Base-by-base conservation (phyloP, 2,113 vertebrate genomes). In the Lasiurus cinereus region DNA sequence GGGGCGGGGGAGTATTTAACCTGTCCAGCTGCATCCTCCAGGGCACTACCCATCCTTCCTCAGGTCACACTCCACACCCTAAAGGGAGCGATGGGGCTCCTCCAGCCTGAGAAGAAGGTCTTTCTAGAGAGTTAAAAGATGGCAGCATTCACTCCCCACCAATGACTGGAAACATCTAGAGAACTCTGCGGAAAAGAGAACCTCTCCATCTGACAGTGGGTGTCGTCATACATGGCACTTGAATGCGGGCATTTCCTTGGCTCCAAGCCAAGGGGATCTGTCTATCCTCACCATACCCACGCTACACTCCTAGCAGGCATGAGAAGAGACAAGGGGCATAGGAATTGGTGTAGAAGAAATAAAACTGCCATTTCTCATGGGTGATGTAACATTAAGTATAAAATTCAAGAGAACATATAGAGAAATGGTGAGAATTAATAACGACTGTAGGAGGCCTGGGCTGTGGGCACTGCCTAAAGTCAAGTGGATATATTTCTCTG, bases 21-120 rank as follows among this genome's bases (percentile, higher is more conserved):
- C 56, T 1, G 8, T 59, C 56, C 0, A 0, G 4, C 16, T 12
- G 31, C 76, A 43, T 54, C 59, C 54, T 29, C 6, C 1, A 5
- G n/a, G 22, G 56, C 39, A 21, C 22, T 5, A 0, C 64, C 27
- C 4, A 8, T 2, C 18, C 56, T 29, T 52, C n/a, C 31, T 14
- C 11, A 8, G 69, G 54, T 6, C 19, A 50, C 12, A 31, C 13
- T 31, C 50, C 11, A 9, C 2, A n/a, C 33, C 62, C 67, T 36
- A 29, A 3, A 18, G 15, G 56, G 56, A 8, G 56, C 3, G 21
- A 56, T 22, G 54, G 54, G 64, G 39, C 67, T 70, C 50, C 24
- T 39, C 8, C 8, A 46, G 18, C 52, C 77, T 10, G 72, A 33
- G 31, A 24, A 33, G 16, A 83, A 83, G 5, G 8, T 0, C 62